Evolutionary conservation across 2,113 vertebrate genomes (phyloP), one percentile per base, ranked within the genome.

Genomic region (Meleagris gallopavo): DNA sequence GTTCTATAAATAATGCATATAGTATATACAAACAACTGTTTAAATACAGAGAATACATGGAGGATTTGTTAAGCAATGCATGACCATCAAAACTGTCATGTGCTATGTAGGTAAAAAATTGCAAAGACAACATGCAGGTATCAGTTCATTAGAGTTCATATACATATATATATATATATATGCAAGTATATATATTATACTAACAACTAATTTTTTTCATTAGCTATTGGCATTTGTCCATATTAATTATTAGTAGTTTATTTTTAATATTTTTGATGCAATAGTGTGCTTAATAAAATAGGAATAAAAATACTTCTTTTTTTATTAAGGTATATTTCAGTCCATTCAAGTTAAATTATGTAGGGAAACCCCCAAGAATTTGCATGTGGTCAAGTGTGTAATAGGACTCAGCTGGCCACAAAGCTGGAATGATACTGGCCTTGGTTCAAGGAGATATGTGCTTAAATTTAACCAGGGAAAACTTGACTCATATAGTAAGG

Each of bases 391-490:
- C 94, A 97, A 75, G 73, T 96, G 86, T 97, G 92, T 97, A 98
- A 98, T 95, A 93, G 94, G 94, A 97, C 93, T 97, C 95, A 97
- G 96, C 75, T 97, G 97, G 96, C 94, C 96, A 97, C 95, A 94
- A 94, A 97, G 80, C 86, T 92, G 91, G 84, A 96, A 92, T 58
- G 74, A 94, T 94, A 85, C 80, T 97, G 96, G 96, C 86, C 62
- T 81, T 81, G 50, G 34, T 93, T 92, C 92, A 94, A 94, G 95
- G 78, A 97, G 96, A 98, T 96, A 97, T 95, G 93, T 95, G 95
- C 93, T 97, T 95, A 92, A 96, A 94, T 97, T 97, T 97, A 97
- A 97, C 91, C 94, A 94, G 95, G 97, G 98, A 98, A 98, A 95
- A 96, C 95, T 95, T 97, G 96, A 97, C 95, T 98, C 96, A 97